phyloP scores from a whole-genome alignment of 35 echinoderm and acorn worm genomes.

The Lytechinus pictus region DNA sequence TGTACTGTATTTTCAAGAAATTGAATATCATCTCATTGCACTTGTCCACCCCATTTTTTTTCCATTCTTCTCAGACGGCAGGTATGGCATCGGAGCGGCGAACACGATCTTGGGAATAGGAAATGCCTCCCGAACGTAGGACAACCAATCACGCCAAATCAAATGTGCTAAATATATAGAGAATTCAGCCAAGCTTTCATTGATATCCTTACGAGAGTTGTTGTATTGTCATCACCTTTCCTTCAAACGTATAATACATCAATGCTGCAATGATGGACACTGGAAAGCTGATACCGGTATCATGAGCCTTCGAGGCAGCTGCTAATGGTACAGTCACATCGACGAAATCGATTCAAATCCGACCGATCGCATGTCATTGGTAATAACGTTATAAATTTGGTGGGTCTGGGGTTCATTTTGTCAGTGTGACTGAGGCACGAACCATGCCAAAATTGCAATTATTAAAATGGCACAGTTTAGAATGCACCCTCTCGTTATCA shows the following conservation, averaged over 20 bases:
- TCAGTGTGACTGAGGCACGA: no score
- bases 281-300: not conserved
- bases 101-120: constrained; percentile 80
- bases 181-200: not conserved
- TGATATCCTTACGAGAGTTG: not conserved
- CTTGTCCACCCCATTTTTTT: no score
- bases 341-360: no score
- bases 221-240: not conserved
- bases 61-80: constrained; percentile 58
- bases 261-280: not conserved
- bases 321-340: not conserved
- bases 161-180: not conserved
- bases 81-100: constrained; percentile 72
- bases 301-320: not conserved
- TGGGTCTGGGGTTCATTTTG: no score
- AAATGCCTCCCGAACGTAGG: constrained; percentile 66
- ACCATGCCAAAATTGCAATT: not conserved
- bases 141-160: not conserved
- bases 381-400: no score
- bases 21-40: no score
- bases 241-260: not conserved
- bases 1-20: no score
- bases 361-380: no score
- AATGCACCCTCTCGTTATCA: not conserved
- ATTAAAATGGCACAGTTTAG: not conserved